Evolutionary conservation across 1,140 invertebrate genomes (phyloP).

Genomic region (Atta texana): DNA sequence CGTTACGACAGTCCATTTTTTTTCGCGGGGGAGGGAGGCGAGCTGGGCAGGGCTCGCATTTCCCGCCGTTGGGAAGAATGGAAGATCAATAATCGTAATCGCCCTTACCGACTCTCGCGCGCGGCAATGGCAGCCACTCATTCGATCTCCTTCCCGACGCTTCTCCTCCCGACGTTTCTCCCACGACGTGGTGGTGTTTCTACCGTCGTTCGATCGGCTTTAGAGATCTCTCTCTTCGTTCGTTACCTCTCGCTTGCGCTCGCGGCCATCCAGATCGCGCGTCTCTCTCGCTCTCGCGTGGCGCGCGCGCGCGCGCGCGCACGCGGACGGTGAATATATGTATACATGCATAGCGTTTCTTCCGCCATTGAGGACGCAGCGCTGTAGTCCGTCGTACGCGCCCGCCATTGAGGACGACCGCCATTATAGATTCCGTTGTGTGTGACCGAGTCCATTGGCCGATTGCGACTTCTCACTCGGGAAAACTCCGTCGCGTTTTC

Average conservation of each 20-base stretch:
- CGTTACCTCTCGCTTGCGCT: conserved; percentile 7
- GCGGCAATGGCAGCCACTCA: too few species aligned
- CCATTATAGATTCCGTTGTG: conserved; percentile 86
- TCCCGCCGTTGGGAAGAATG: conserved; percentile 74
- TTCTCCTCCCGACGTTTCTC: neutral
- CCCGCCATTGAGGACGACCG: conserved; percentile 75
- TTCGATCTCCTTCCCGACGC: neutral
- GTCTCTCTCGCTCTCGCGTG: conserved; percentile 9
- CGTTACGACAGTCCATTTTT: neutral
- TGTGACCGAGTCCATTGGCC: conserved; percentile 82
- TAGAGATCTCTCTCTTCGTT: too few species aligned
- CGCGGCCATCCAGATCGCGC: neutral
- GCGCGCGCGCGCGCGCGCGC: neutral
- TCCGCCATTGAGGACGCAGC: neutral
- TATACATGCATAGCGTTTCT: neutral
- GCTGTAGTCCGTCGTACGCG: conserved; percentile 44
- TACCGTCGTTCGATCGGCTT: too few species aligned
- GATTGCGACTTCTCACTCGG: conserved; percentile 22
- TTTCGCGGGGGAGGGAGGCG: neutral
- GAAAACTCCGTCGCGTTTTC: conserved; percentile 52
- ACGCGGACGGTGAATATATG: too few species aligned
- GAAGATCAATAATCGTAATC: conserved; percentile 76
- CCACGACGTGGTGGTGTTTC: too few species aligned
- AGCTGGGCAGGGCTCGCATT: conserved; percentile 44
- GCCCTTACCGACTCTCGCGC: conserved; percentile 73